Percentiles rank a stretch among this genome's conserved stretches.
Evolutionary conservation across 2,797 vertebrate genomes (phyloP).

Genomic region (Argentina silus): DNA sequence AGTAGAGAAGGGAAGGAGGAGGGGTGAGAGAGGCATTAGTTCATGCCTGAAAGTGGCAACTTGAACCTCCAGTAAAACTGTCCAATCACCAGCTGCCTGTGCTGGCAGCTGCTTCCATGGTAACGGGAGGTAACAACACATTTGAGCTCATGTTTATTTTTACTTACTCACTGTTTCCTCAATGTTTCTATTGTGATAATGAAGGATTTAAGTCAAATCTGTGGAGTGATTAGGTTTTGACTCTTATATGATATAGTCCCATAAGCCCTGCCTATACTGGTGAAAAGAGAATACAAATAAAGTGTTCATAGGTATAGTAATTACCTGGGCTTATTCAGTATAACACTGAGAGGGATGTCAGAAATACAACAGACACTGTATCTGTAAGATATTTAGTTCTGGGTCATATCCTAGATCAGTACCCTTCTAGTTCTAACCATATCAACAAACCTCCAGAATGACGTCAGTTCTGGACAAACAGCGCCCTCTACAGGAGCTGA

Average conservation of each 20-base stretch:
- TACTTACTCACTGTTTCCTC: constrained; percentile 38
- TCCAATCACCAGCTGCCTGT: constrained; percentile 41
- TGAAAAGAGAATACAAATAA: background rate
- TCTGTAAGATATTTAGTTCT: no score
- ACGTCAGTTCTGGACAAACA: constrained; percentile 86
- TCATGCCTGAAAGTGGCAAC: constrained; percentile 9
- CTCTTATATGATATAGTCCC: no score
- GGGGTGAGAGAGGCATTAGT: background rate
- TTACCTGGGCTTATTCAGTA: no score
- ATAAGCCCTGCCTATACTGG: no score
- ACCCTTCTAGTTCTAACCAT: no score
- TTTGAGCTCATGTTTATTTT: constrained; percentile 64
- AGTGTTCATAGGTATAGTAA: no score
- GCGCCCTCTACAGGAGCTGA: constrained; percentile 87
- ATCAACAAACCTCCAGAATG: constrained; percentile 82
- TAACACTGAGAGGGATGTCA: no score
- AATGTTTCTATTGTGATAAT: constrained; percentile 48
- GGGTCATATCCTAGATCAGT: background rate
- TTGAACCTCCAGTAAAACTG: constrained; percentile 42
- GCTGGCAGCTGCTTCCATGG: constrained; percentile 57
- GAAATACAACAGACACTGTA: no score
- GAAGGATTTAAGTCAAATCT: background rate
- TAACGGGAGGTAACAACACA: constrained; percentile 58
- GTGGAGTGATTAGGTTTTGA: no score
- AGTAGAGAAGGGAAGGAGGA: constrained; percentile 14